Evolutionary conservation across 2,888 invertebrate species (phyloP).

Genomic region (Molorchus minor): DNA sequence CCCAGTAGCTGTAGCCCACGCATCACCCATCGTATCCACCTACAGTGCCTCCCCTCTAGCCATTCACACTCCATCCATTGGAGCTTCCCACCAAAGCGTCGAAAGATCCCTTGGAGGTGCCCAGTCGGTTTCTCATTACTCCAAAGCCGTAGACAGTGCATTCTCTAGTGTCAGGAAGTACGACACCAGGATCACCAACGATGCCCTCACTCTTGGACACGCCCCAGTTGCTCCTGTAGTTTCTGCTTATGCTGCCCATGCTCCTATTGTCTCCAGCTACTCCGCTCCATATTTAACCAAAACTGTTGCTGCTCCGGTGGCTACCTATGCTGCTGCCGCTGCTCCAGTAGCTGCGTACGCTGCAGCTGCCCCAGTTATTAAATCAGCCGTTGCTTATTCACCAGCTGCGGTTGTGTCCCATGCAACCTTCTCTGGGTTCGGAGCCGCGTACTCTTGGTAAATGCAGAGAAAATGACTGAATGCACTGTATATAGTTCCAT

Average conservation of each 20-base stretch:
- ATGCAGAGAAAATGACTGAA: slow-evolving; percentile 15
- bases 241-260: slow-evolving; percentile 53
- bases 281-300: slow-evolving; percentile 10
- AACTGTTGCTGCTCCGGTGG: slow-evolving; percentile 45
- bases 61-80: slow-evolving; percentile 56
- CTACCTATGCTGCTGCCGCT: slow-evolving; percentile 39
- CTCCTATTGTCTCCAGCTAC: slow-evolving; percentile 23
- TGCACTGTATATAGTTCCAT: slow-evolving; percentile 29
- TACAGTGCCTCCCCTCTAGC: slow-evolving; percentile 58
- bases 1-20: slow-evolving; percentile 33
- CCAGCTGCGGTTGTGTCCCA: slow-evolving; percentile 73
- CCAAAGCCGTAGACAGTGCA: slow-evolving; percentile 69
- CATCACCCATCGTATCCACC: slow-evolving; percentile 29
- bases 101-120: slow-evolving; percentile 68
- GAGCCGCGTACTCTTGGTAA: slow-evolving; percentile 74
- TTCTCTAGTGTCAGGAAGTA: slow-evolving; percentile 70
- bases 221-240: slow-evolving; percentile 49
- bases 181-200: slow-evolving; percentile 69
- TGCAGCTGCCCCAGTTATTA: slow-evolving; percentile 62
- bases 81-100: slow-evolving; percentile 67
- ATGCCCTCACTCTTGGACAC: slow-evolving; percentile 64
- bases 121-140: slow-evolving; percentile 64
- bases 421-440: slow-evolving; percentile 71
- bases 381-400: background rate
- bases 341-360: slow-evolving; percentile 44